Evolutionary conservation across 1,140 invertebrate genomes (phyloP).

Genomic region (Cotesia typhae): DNA sequence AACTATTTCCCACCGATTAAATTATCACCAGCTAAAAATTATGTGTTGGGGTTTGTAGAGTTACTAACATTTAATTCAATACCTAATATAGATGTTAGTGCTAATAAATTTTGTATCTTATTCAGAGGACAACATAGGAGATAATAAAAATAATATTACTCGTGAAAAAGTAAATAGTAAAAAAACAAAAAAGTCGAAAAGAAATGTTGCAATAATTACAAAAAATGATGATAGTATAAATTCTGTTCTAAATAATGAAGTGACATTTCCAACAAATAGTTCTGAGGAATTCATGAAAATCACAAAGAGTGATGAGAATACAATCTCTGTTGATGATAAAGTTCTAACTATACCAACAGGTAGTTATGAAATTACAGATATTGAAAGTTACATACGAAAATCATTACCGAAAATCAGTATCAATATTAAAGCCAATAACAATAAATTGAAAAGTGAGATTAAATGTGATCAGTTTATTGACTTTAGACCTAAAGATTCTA

Average conservation of each 20-base stretch:
- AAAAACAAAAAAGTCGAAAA: conserved; percentile 45
- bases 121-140: neutral
- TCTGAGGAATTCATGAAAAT: no score
- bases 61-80: conserved; percentile 55
- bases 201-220: no score
- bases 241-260: no score
- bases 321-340: conserved; percentile 39
- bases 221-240: no score
- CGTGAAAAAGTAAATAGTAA: neutral
- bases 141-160: neutral
- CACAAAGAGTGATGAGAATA: no score
- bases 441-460: conserved; percentile 6
- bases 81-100: conserved; percentile 48
- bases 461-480: no score
- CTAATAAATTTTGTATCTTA: conserved; percentile 48
- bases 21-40: conserved; percentile 38
- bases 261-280: no score
- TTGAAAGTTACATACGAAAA: conserved; percentile 39
- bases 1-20: conserved; percentile 42
- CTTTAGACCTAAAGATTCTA: no score
- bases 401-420: neutral
- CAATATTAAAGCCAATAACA: neutral
- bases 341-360: conserved; percentile 48
- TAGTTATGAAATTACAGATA: conserved; percentile 53
- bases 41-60: conserved; percentile 49